These are phyloP conservation scores for Chloroceryle inda DNA, from an alignment of 2,797 vertebrate genomes.

Conservation along the genomic window DNA sequence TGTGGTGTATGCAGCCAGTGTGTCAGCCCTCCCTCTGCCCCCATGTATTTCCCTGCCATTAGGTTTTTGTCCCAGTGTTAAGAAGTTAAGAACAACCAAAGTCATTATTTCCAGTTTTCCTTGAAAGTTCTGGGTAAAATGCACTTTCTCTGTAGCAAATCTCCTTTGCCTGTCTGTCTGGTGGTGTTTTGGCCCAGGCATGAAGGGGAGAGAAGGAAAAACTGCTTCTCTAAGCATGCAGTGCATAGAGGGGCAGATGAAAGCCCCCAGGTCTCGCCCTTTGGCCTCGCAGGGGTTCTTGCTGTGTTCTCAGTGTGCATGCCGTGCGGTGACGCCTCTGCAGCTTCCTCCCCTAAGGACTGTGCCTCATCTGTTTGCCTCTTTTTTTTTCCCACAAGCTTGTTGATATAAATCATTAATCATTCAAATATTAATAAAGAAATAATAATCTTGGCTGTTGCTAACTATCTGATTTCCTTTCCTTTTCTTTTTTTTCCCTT, in stretches of 20 bases:
- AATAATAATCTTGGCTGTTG: conserved; percentile 86
- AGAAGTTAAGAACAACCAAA: not conserved
- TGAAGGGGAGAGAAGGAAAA: not conserved
- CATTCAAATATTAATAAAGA: conserved; percentile 78
- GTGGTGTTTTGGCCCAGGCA: not conserved
- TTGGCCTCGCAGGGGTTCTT: not conserved
- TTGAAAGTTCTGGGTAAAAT: not conserved
- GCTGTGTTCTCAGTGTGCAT: not conserved
- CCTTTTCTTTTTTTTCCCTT: conserved; percentile 72
- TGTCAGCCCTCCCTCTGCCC: not conserved
- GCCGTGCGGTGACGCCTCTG: not conserved
- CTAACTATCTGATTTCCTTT: conserved; percentile 93
- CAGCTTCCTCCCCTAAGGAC: conserved; percentile 22
- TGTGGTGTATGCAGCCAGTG: not conserved
- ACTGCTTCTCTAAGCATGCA: not conserved
- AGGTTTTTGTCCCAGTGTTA: not conserved
- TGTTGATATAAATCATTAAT: conserved; percentile 70
- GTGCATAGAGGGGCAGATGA: not conserved
- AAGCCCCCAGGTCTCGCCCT: not conserved
- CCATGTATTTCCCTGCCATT: not conserved
- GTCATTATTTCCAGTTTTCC: not conserved
- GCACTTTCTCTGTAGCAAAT: not conserved
- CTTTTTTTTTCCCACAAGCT: conserved; percentile 11
- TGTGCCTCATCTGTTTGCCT: conserved; percentile 33
- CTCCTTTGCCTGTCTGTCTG: not conserved